Evolutionary conservation across 2,113 vertebrate species (phyloP).

Genomic region (Clarias magur): DNA sequence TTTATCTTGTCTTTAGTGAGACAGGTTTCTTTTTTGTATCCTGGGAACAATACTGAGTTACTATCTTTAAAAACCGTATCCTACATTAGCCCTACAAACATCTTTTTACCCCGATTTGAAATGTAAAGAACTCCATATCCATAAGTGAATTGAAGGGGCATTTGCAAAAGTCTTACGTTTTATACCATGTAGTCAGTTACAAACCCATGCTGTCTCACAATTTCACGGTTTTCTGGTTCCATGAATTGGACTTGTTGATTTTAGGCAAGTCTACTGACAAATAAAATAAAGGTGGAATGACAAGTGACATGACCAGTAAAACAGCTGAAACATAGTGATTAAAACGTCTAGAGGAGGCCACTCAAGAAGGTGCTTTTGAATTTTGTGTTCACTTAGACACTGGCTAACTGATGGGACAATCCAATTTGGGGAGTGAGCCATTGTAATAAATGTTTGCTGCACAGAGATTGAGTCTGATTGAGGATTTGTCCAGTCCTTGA

Average conservation of each 20-base stretch:
- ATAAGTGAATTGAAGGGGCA: neutral
- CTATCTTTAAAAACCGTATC: neutral
- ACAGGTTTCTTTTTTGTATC: slow-evolving; percentile 29
- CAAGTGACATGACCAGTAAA: neutral
- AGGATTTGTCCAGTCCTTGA: slow-evolving; percentile 74
- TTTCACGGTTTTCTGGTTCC: neutral
- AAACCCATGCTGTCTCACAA: neutral
- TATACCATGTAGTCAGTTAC: neutral
- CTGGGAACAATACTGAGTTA: slow-evolving; percentile 59
- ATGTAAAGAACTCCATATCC: neutral
- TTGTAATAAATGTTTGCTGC: slow-evolving; percentile 68
- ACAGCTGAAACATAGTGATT: neutral
- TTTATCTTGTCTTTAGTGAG: no score
- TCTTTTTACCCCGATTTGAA: neutral
- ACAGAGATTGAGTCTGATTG: slow-evolving; percentile 70
- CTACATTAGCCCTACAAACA: neutral
- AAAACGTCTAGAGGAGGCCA: neutral
- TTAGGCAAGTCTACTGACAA: neutral
- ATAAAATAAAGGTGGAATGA: neutral
- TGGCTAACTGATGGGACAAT: slow-evolving; percentile 55
- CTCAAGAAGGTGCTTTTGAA: neutral
- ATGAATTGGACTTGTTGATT: neutral
- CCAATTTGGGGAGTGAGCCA: slow-evolving; percentile 67
- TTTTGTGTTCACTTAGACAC: neutral
- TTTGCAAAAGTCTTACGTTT: neutral